Conservation (phyloP, 2,888 invertebrate species). For the Cyrtodaria siliqua region DNA sequence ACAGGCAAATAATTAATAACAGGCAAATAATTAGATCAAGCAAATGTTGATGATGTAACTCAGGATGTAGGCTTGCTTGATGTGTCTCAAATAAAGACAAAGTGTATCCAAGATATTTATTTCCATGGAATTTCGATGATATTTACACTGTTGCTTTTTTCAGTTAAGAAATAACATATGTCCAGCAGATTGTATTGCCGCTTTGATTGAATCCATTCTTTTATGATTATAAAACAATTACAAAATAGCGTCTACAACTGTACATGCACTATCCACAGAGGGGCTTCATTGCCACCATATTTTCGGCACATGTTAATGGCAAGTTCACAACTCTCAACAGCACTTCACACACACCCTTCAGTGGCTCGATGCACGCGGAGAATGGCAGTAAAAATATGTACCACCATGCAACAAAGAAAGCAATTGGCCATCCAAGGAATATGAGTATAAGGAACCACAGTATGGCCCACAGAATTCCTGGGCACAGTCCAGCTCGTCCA, state of each 20-base stretch:
- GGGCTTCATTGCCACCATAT: constrained; percentile 64
- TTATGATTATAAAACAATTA: no score
- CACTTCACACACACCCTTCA: constrained; percentile 53
- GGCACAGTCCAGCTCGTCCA: constrained; percentile 68
- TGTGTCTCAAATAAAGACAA: no score
- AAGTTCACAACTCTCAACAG: constrained; percentile 52
- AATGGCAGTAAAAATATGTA: constrained; percentile 61
- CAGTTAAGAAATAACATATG: no score
- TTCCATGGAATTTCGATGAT: no score
- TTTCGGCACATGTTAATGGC: constrained; percentile 62
- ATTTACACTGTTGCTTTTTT: no score
- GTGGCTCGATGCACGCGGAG: constrained; percentile 57
- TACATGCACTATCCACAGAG: constrained; percentile 75
- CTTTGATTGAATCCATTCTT: no score
- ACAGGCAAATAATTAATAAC: no score
- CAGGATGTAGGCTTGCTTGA: no score
- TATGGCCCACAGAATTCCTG: constrained; percentile 70
- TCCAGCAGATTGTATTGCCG: no score
- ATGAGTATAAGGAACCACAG: constrained; percentile 59
- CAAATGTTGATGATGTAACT: no score
- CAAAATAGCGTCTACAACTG: constrained; percentile 82
- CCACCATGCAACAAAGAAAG: constrained; percentile 60
- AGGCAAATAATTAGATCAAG: no score
- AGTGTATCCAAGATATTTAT: no score
- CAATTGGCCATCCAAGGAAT: constrained; percentile 64